phyloP scores from a whole-genome alignment of 2,888 invertebrate species.

The Polyommatus iphigenia region DNA sequence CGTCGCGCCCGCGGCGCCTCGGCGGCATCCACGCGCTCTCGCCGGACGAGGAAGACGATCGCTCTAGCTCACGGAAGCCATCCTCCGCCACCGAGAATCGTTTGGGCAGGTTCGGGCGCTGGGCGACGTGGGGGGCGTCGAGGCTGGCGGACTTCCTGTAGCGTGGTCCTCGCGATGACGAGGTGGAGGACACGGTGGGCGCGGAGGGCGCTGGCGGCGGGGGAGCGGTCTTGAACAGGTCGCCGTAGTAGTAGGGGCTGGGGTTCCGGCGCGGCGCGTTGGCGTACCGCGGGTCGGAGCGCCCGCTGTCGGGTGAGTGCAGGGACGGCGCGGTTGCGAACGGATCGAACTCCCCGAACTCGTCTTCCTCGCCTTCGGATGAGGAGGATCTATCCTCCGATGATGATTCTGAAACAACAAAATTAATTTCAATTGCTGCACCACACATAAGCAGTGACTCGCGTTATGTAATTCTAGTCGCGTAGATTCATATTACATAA shows the following conservation, averaged over 20 bases:
- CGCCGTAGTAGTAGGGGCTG: constrained; percentile 91
- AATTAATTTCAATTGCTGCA: constrained; percentile 34
- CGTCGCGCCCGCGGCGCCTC: constrained; percentile 83
- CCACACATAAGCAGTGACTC: not conserved
- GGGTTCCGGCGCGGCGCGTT: constrained; percentile 84
- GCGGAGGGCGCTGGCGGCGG: constrained; percentile 72
- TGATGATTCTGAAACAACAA: constrained; percentile 68
- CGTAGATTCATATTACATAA: not conserved
- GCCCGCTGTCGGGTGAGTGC: constrained; percentile 86
- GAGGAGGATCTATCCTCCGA: constrained; percentile 75
- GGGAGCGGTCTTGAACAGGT: constrained; percentile 82
- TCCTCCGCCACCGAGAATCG: constrained; percentile 86
- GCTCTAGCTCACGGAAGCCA: constrained; percentile 81
- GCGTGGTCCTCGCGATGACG: constrained; percentile 75
- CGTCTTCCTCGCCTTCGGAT: constrained; percentile 81
- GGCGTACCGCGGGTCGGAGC: constrained; percentile 77
- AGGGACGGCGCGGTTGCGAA: constrained; percentile 79
- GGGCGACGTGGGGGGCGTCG: constrained; percentile 86
- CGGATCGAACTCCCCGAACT: constrained; percentile 75
- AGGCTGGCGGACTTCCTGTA: constrained; percentile 87
- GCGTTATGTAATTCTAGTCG: not conserved
- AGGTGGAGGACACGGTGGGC: constrained; percentile 67
- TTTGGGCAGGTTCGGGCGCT: constrained; percentile 81
- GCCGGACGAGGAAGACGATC: constrained; percentile 79
- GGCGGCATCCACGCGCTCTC: constrained; percentile 86